Conservation (phyloP, 2,797 vertebrate genomes). For the Etheostoma nigrum region DNA sequence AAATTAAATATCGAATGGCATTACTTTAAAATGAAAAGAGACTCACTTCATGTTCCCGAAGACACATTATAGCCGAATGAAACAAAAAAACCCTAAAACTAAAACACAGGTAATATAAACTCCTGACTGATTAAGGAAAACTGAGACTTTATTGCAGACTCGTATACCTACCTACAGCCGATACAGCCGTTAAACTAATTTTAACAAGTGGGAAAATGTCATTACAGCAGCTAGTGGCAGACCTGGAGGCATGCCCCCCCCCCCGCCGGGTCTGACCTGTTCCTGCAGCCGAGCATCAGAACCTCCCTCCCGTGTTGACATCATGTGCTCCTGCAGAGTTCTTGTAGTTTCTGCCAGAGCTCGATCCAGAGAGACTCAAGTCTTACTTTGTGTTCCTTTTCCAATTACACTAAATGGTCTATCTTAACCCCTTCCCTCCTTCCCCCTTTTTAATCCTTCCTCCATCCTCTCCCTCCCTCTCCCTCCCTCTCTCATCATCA, state of each 20-base stretch:
- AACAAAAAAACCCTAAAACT: too few species aligned
- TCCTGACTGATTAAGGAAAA: too few species aligned
- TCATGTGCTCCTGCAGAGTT: neutral
- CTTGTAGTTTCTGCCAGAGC: neutral
- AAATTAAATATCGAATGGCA: too few species aligned
- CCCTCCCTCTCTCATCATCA: neutral
- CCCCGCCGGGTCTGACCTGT: conserved; percentile 27
- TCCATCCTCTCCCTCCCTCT: neutral
- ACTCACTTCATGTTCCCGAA: too few species aligned
- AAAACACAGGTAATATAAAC: too few species aligned
- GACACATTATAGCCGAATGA: too few species aligned
- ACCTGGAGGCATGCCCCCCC: neutral
- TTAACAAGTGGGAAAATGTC: neutral
- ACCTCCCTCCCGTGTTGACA: too few species aligned
- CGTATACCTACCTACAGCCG: too few species aligned
- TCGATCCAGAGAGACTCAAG: conserved; percentile 16
- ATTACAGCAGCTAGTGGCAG: neutral
- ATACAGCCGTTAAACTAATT: neutral
- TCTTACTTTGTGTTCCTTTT: neutral
- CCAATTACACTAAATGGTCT: conserved; percentile 7
- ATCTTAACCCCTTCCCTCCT: conserved; percentile 4
- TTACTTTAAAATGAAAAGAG: too few species aligned
- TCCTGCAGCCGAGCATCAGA: neutral
- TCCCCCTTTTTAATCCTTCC: neutral
- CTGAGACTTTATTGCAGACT: too few species aligned